Conservation (phyloP, 2,113 vertebrate species). For the Chloropsis cyanopogon region DNA sequence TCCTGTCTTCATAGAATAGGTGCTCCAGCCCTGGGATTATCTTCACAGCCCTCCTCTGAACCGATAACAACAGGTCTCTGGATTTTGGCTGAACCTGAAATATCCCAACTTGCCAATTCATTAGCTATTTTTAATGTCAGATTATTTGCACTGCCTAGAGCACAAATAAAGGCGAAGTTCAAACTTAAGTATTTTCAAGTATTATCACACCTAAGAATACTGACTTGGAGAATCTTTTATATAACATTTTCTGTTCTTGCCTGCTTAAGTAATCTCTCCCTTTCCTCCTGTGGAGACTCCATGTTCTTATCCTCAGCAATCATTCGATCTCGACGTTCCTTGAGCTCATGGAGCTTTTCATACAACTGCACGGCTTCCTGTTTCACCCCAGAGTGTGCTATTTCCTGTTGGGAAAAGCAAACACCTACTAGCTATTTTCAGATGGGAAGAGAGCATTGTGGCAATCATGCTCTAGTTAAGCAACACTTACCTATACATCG, state of each 20-base stretch:
- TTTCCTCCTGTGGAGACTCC: constrained; percentile 88
- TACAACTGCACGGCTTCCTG: constrained; percentile 84
- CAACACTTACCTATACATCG: background rate
- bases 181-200: background rate
- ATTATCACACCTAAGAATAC: background rate
- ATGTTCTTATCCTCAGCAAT: constrained; percentile 85
- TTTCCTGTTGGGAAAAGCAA: constrained; percentile 68
- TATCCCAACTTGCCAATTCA: background rate
- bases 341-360: constrained; percentile 80
- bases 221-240: background rate
- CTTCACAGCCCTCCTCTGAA: background rate
- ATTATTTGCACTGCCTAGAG: background rate
- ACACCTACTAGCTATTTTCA: background rate
- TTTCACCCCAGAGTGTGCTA: constrained; percentile 83
- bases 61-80: background rate
- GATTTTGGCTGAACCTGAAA: background rate
- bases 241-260: constrained; percentile 50
- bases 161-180: background rate
- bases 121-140: background rate
- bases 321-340: constrained; percentile 82
- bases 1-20: background rate
- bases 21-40: background rate
- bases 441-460: background rate
- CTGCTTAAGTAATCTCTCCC: constrained; percentile 88
- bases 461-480: background rate